Conservation (phyloP, 2,888 invertebrate species). For the Limenitis camilla region DNA sequence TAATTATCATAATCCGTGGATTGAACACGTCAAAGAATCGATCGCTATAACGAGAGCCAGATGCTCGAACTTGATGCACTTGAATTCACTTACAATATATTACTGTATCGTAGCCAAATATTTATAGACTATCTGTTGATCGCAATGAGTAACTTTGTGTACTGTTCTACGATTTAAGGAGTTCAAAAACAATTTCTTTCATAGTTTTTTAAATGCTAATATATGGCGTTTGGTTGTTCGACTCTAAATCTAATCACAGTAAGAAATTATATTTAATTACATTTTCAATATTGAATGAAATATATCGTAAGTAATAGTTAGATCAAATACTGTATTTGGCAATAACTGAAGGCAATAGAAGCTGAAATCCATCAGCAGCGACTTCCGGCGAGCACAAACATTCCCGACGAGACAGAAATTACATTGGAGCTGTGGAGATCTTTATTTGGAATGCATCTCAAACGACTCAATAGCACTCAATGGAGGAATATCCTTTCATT, state of each 20-base stretch:
- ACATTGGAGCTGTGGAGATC: slow-evolving; percentile 16
- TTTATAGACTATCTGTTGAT: no score
- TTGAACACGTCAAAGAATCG: slow-evolving; percentile 2
- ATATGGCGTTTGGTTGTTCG: no score
- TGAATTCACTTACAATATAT: slow-evolving; percentile 1
- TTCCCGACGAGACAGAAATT: slow-evolving; percentile 16
- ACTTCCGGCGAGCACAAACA: slow-evolving; percentile 16
- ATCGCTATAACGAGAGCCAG: slow-evolving; percentile 1
- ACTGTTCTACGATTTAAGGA: no score
- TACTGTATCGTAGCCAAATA: no score
- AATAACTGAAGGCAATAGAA: slow-evolving; percentile 23
- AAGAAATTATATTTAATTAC: no score
- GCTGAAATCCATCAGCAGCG: slow-evolving; percentile 16
- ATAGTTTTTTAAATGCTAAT: no score
- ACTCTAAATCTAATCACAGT: no score
- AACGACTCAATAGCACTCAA: slow-evolving; percentile 3
- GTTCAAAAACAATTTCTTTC: no score
- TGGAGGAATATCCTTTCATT: slow-evolving; percentile 7
- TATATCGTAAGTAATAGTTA: not conserved
- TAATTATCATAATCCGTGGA: slow-evolving; percentile 6
- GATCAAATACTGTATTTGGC: slow-evolving; percentile 7
- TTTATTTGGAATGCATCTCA: slow-evolving; percentile 12
- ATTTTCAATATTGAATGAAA: not conserved
- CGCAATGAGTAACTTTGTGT: no score
- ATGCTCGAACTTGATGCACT: slow-evolving; percentile 6